These are phyloP conservation scores for Rhyacophila evoluta DNA, from an alignment of 2,888 invertebrate species.

Conservation along the genomic window DNA sequence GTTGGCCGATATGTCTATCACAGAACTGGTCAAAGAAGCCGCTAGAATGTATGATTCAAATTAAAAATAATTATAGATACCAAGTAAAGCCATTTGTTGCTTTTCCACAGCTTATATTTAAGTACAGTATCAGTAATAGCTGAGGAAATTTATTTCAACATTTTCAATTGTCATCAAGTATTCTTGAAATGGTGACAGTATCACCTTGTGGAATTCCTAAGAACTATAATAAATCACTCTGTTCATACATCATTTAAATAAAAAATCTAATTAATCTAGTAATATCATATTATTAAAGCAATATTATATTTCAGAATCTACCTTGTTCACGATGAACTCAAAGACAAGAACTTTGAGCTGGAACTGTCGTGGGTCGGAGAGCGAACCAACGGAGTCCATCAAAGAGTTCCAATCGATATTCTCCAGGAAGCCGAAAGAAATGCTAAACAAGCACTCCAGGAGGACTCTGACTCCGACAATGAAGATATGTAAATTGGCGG, in stretches of 20 bases:
- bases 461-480: constrained; percentile 87
- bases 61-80: no score
- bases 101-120: no score
- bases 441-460: constrained; percentile 88
- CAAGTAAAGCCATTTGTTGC: no score
- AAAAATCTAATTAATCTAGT: no score
- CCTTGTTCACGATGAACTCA: constrained; percentile 91
- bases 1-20: constrained; percentile 84
- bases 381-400: constrained; percentile 82
- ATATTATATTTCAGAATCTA: constrained; percentile 76
- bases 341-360: constrained; percentile 95
- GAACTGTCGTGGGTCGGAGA: constrained; percentile 96
- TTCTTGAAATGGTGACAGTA: no score
- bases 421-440: constrained; percentile 87
- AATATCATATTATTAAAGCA: no score
- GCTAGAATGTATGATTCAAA: constrained; percentile 96
- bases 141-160: no score
- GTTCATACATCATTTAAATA: no score
- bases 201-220: no score
- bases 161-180: no score
- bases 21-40: constrained; percentile 92
- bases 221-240: no score
- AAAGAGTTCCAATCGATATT: constrained; percentile 81
- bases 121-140: no score
- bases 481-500: constrained; percentile 74